Conservation (phyloP, 2,888 invertebrate genomes). For the Ophion ellenae region DNA sequence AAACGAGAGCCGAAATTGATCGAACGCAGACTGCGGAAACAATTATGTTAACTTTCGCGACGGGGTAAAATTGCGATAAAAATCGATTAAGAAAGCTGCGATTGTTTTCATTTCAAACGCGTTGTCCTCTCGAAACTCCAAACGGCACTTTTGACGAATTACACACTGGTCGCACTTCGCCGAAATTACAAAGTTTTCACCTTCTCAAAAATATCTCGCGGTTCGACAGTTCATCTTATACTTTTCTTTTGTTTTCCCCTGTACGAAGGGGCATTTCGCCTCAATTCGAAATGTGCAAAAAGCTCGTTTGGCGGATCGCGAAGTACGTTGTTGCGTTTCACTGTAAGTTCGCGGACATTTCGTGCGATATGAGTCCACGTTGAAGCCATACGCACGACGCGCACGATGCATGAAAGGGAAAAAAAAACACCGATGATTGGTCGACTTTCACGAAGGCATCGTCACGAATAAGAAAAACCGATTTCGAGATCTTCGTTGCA, state of each 20-base stretch:
- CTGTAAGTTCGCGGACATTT: constrained; percentile 27
- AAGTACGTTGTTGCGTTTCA: constrained; percentile 38
- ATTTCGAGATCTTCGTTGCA: constrained; percentile 8
- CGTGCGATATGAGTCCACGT: constrained; percentile 17
- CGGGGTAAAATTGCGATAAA: background rate
- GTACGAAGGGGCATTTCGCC: no score
- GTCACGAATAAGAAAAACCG: background rate
- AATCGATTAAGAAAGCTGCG: background rate
- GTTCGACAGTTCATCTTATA: no score
- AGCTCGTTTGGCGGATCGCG: background rate
- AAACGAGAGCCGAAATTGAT: constrained; percentile 12
- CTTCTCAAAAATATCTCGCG: background rate
- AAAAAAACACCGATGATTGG: constrained; percentile 34
- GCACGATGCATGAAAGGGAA: constrained; percentile 13
- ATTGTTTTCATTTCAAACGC: background rate
- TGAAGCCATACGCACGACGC: constrained; percentile 50
- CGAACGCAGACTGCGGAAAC: background rate
- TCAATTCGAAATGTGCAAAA: no score
- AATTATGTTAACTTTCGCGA: background rate
- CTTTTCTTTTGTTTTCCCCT: background rate
- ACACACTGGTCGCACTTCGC: constrained; percentile 34
- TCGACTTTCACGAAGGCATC: constrained; percentile 50
- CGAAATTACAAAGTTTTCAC: background rate
- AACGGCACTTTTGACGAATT: constrained; percentile 14
- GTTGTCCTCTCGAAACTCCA: background rate